Evolutionary conservation across 1,140 invertebrate genomes (phyloP), one percentile per base, ranked within the genome.

Genomic region (Camponotus floridanus): DNA sequence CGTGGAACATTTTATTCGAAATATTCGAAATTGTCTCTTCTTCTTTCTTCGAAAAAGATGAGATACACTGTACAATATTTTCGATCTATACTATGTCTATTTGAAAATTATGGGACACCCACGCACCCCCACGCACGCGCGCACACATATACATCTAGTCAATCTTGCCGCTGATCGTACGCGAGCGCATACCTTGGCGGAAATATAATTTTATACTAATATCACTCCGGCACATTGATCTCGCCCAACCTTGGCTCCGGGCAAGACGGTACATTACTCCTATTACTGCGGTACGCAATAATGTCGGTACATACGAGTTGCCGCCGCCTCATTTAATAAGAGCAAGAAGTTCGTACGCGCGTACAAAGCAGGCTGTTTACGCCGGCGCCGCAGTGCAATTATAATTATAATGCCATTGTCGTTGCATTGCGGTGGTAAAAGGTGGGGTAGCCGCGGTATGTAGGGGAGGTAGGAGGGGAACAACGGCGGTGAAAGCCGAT

Each of bases 391-490:
- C 71, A 48, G 65, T 73, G 88, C 86, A 91, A 91, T 91, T 91
- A 88, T 90, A 91, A 91, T 91, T 90, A 91, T 91, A 91, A 91
- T 86, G 84, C 80, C 76, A 91, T 91, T 91, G 90, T 91, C 81
- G 71, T 87, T 71, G 88, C 84, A 70, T 68, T 68, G 57, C 45
- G 36, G 59, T 55, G 74, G 65, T 74, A 74, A 74, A 83, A 83
- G 79, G 39, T 51, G 81, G 55, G 81, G 61, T 31, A 36, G 61
- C 51, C 31, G 71, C 55, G 71, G 42, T 42, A 33, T 48, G 65
- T 8, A 39, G 11, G 13, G 8, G 15, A 33, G 33, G 51, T 3
- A n/a, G 26, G 59, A 21, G 7, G n/a, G 68, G 70, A 59, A 39
- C 21, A 65, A 45, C 48, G 45, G 42, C 48, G 45, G 42, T 81